Conservation (phyloP, 2,797 vertebrate species). For the Pteropus rufus region DNA sequence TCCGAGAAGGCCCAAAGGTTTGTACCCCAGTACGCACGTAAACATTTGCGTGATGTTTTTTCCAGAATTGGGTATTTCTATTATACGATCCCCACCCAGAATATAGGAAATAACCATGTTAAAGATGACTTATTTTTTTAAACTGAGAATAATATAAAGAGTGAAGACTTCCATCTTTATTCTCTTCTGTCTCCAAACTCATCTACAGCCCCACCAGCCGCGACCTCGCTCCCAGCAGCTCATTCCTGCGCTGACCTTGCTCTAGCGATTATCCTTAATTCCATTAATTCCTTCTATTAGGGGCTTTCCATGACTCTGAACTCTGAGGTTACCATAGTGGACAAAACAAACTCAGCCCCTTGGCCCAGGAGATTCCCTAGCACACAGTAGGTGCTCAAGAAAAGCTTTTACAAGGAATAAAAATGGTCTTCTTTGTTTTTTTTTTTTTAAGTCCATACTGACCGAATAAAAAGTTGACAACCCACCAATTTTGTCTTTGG, state of each 20-base stretch:
- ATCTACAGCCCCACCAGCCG: neutral
- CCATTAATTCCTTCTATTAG: neutral
- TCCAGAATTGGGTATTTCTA: neutral
- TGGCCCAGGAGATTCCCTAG: neutral
- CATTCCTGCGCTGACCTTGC: neutral
- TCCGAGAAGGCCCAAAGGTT: neutral
- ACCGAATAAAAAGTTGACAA: neutral
- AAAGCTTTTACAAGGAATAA: neutral
- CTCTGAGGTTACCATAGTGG: neutral
- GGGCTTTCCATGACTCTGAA: neutral
- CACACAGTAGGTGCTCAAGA: neutral
- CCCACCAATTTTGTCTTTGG: neutral
- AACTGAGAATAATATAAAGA: neutral
- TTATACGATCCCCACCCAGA: neutral
- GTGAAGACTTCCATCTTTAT: neutral
- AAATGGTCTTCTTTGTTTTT: neutral
- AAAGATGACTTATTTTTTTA: neutral
- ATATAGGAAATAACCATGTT: neutral
- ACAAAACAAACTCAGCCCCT: neutral
- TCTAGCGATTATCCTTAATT: neutral
- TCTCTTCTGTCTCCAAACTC: neutral
- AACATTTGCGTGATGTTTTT: neutral
- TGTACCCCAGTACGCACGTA: neutral
- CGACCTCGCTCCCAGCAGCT: neutral
- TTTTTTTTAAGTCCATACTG: neutral